Base-by-base conservation (phyloP, 2,888 invertebrate species). In the Phasia obesa region DNA sequence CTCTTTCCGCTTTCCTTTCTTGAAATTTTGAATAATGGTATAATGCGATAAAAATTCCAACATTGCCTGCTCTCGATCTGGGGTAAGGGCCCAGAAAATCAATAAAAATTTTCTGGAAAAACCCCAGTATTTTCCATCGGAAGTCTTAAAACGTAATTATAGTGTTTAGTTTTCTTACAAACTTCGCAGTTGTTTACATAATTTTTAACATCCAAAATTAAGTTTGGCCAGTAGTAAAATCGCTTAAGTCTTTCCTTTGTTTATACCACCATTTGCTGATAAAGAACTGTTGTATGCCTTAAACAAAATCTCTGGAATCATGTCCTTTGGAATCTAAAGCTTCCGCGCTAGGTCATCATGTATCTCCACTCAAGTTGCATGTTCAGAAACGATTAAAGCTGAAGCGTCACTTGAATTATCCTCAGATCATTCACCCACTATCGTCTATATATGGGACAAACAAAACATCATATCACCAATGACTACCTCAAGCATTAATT, bases 11-110 rank as follows among this genome's bases (percentile, higher is more conserved):
- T 9, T 35, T n/a, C 17, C 49, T 17, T 31, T 31, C 49, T 0
- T 49, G 11, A 65, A 49, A 65, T 51, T 65, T 65, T 9, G 51
- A 49, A 35, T 27, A 65, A 19, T 65, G 64, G n/a, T 65, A 42
- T 23, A 60, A 25, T 5, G 44, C 44, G 25, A 64, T 64, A 13
- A 71, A 47, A n/a, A 75, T 75, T 5, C 69, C 77, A 35, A 74
- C 62, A 35, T 74, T 42, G 2, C 74, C 64, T 38, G 38, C 7
- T 7, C 57, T 17, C 4, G 75, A 75, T 19, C 64, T 9, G 1
- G 74, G 57, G 44, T 75, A 75, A 2, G 75, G 77, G 1, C 69
- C 77, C n/a, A 64, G 17, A 13, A 69, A 42, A 42, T 77, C 76
- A 15, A 77, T 44, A 21, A 49, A 77, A 0, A 65, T 4, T 15